Base-by-base conservation (phyloP, 1,140 invertebrate species). In the Papilio xuthus region DNA sequence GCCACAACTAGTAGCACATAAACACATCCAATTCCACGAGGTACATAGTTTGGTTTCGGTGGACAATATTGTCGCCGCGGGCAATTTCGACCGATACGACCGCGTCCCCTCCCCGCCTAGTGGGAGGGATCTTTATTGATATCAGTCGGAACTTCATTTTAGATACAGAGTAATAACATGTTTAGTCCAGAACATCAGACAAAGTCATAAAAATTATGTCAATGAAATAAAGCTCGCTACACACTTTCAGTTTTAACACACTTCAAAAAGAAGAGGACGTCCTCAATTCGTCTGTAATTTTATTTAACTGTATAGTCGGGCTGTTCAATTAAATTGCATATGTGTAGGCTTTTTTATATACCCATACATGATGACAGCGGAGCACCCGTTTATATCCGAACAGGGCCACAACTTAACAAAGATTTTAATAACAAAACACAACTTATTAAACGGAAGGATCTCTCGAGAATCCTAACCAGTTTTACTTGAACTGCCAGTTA, bases 351-450 rank as follows among this genome's bases (percentile, higher is more conserved):
- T n/a, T n/a, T n/a, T n/a, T 6, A 32, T 6, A 32, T 32, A 37
- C 32, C 32, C 32, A 37, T 37, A 47, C 15, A 47, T 18, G 44
- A 18, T 47, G 44, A 7, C 32, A 37, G 32, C 32, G 32, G 32
- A 37, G 32, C 32, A 37, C 32, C 32, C 32, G 32, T 37, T 37
- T 7, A 0, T 37, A 37, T 37, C 7, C 32, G 32, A 37, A 37
- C 32, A 37, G 32, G 32, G 44, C 44, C 23, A 60, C 56, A 60
- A 26, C 26, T 28, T 28, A 28, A 63, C 80, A 79, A 78, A 84
- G 70, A 86, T 80, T 88, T 85, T 87, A 84, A 87, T 87, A 89
- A 88, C 85, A 87, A 91, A 88, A 85, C 86, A 82, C 80, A 84
- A 86, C 84, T 84, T 83, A 84, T 78, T 75, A 84, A 88, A 88